Percentiles rank a stretch among this genome's conserved stretches.
phyloP scores from a whole-genome alignment of 2,113 vertebrate genomes.

The Gracilinanus agilis region DNA sequence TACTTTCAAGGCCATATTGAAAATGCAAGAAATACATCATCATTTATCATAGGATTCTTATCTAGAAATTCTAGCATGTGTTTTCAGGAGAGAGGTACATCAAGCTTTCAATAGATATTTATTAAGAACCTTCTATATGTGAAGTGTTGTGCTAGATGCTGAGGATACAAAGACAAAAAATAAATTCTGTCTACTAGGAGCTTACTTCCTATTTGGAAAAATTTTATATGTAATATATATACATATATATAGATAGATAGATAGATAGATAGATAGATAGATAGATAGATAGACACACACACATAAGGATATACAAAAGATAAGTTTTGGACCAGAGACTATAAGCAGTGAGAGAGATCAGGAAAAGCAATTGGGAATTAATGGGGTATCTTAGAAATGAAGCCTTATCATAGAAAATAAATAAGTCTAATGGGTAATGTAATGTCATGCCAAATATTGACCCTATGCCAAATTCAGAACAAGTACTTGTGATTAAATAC shows the following conservation, averaged over 20 bases:
- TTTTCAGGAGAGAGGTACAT: not conserved
- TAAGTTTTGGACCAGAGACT: no score
- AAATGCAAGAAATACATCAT: not conserved
- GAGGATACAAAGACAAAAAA: not conserved
- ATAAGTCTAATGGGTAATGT: not conserved
- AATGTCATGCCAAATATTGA: not conserved
- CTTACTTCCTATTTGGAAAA: no score
- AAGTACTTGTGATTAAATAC: no score
- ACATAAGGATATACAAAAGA: no score
- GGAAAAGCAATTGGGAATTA: not conserved
- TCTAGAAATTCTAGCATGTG: not conserved
- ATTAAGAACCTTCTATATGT: not conserved
- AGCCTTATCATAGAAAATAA: not conserved
- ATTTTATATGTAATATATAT: no score
- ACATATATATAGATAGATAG: no score
- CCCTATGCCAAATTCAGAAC: not conserved
- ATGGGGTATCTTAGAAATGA: not conserved
- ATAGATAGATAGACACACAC: no score
- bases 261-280: no score
- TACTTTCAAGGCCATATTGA: not conserved
- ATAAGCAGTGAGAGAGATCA: no score
- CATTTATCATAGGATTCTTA: slow-evolving; percentile 16
- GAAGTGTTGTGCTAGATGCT: not conserved
- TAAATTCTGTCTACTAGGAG: no score
- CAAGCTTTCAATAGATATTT: not conserved